Evolutionary conservation across 2,888 invertebrate species (phyloP).

Genomic region (Oegoconia quadripuncta): DNA sequence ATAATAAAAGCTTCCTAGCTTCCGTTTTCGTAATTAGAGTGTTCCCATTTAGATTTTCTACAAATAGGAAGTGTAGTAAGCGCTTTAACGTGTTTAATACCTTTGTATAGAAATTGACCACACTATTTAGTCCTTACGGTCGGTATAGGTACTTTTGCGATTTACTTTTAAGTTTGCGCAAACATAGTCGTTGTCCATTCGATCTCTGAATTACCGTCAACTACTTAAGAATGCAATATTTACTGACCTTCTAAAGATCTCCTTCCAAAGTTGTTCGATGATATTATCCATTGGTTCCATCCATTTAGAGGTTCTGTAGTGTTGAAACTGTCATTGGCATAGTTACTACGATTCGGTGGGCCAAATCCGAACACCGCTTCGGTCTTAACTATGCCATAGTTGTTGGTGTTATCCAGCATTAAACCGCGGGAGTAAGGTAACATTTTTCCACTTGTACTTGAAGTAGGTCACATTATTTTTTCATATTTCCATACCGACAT

Average conservation of each 20-base stretch:
- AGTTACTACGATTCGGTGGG: slow-evolving; percentile 32
- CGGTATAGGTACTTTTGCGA: too few relatives aligned
- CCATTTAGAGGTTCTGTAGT: slow-evolving; percentile 40
- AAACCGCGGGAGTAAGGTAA: slow-evolving; percentile 51
- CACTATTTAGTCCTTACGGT: too few relatives aligned
- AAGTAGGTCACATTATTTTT: slow-evolving; percentile 9
- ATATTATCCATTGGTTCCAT: slow-evolving; percentile 55
- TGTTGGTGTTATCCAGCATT: slow-evolving; percentile 47
- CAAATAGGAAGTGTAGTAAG: too few relatives aligned
- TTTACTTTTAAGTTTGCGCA: too few relatives aligned
- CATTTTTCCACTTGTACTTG: slow-evolving; percentile 32
- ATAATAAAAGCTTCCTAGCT: too few relatives aligned
- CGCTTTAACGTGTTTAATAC: too few relatives aligned
- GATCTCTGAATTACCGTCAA: neutral
- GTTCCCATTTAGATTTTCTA: too few relatives aligned
- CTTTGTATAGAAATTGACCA: too few relatives aligned
- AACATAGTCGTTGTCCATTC: neutral
- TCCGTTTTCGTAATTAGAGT: too few relatives aligned
- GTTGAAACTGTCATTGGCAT: slow-evolving; percentile 39
- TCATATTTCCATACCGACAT: slow-evolving; percentile 13
- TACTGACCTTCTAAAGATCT: slow-evolving; percentile 48
- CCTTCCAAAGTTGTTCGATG: slow-evolving; percentile 41
- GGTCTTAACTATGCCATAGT: slow-evolving; percentile 59
- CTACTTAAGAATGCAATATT: neutral
- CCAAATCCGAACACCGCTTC: slow-evolving; percentile 53